Evolutionary conservation across 2,888 invertebrate species (phyloP), one percentile per base, ranked within the genome.

Genomic region (Crematogaster levior): DNA sequence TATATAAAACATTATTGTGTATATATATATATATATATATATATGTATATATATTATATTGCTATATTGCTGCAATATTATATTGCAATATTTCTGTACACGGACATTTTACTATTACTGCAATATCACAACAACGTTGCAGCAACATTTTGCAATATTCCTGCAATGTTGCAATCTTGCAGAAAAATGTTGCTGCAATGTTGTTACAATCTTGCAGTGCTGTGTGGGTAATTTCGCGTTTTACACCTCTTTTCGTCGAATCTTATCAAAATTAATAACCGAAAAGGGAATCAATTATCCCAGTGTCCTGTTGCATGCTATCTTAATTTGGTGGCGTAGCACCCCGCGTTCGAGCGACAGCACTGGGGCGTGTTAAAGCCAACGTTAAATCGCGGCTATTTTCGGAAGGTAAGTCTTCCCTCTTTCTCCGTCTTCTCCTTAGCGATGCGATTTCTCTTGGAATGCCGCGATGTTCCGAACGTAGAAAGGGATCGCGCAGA

Each of bases 311-410:
- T n/a, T 34, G 51, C 63, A 15, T 34, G 34, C 27, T 15, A 60
- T 37, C 46, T 65, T 21, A 40, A 65, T 53, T 75, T n/a, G 27
- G 58, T 1, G 27, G 46, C 37, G 10, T 0, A 18, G 61, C 48
- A 48, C 24, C 18, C 27, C 43, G 66, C 27, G 21, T 10, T n/a
- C 15, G 15, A 6, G 27, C 15, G 27, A 10, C 30, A 58, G n/a
- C 30, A n/a, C 27, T 27, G 48, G 24, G 9, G 24, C 15, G 9
- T 40, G 34, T 65, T 65, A 65, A 66, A 68, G 81, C 79, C 81
- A 84, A 82, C 79, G 82, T 85, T 90, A 89, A 91, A 91, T 91
- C 90, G 89, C 87, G 82, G 89, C 88, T 92, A 92, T 92, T 92
- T 91, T 92, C 90, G 92, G 92, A 90, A 90, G 87, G 86, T 90